Evolutionary conservation across 2,113 vertebrate genomes (phyloP), one percentile per base, ranked within the genome.

Genomic region (Arenaria interpres): DNA sequence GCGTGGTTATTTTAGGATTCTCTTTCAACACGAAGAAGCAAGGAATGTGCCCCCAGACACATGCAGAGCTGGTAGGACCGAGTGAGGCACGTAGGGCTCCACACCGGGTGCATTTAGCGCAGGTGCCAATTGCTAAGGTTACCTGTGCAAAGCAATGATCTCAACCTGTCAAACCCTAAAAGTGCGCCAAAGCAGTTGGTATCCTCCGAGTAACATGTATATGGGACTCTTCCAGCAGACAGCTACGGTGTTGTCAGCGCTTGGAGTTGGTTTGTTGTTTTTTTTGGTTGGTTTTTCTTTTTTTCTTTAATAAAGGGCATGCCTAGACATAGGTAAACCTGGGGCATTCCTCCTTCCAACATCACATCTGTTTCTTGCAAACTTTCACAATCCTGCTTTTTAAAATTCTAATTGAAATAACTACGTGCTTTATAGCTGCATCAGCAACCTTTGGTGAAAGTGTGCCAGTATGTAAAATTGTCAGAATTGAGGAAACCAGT

Each of bases 291-390:
- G 14, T 27, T 28, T 53, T 27, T 8, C 24, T 20, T 17, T 7
- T 48, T 69, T 75, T 93, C 88, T 88, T 90, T 57, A 95, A 93
- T 94, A 92, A 80, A 88, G 87, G 97, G 87, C 97, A 97, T 97
- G 97, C 96, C 97, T 93, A 96, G 93, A 93, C 96, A 97, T 56
- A 96, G 57, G 84, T 88, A 93, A 97, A 96, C 90, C 90, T 96
- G 90, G 81, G 96, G 90, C 90, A 96, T 94, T 95, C 72, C 90
- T 95, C 76, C 89, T 97, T 95, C 96, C 94, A 96, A 54, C 91
- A 95, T 95, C 93, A 85, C 94, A 96, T 96, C 90, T 96, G 82
- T 88, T 94, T 94, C 86, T 97, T 95, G 80, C 92, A 91, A 97
- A 96, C 94, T 95, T 97, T 95, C 95, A 93, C 86, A 97, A 95